Conservation (phyloP, 2,797 vertebrate species). For the Nasua narica region DNA sequence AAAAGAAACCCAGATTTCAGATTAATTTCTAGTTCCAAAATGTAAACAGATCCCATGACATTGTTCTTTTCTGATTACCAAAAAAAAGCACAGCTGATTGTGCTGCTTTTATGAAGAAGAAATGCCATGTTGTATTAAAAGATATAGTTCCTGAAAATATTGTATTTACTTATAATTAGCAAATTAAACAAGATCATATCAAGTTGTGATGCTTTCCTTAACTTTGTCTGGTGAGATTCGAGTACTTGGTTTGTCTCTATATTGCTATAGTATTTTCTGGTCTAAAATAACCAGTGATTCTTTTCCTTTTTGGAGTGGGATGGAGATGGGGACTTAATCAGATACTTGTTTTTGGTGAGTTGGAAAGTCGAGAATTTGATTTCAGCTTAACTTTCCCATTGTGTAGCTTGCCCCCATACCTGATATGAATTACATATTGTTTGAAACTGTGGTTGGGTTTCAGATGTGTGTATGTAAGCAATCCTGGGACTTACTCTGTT, state of each 20-base stretch:
- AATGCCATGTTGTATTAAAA: conserved; percentile 35
- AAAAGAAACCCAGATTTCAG: neutral
- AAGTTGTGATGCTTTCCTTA: conserved; percentile 8
- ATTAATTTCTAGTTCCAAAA: conserved; percentile 23
- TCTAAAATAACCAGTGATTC: neutral
- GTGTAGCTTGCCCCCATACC: neutral
- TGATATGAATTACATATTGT: neutral
- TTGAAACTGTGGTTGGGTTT: conserved; percentile 3
- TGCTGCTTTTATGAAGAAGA: conserved; percentile 38
- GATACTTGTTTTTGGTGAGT: conserved; percentile 9
- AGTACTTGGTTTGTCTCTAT: neutral
- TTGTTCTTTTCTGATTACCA: neutral
- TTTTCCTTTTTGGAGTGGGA: neutral
- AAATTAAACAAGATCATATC: neutral
- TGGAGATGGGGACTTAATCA: neutral
- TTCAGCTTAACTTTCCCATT: neutral
- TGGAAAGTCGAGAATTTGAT: conserved; percentile 4
- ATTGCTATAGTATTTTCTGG: neutral
- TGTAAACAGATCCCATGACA: neutral
- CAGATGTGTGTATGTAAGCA: neutral
- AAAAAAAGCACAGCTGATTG: neutral
- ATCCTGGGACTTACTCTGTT: neutral
- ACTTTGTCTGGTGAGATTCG: neutral
- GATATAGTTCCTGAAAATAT: neutral
- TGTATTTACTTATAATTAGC: neutral